Evolutionary conservation across 2,888 invertebrate genomes (phyloP), one percentile per base, ranked within the genome.

Genomic region (Tribolium freemani): DNA sequence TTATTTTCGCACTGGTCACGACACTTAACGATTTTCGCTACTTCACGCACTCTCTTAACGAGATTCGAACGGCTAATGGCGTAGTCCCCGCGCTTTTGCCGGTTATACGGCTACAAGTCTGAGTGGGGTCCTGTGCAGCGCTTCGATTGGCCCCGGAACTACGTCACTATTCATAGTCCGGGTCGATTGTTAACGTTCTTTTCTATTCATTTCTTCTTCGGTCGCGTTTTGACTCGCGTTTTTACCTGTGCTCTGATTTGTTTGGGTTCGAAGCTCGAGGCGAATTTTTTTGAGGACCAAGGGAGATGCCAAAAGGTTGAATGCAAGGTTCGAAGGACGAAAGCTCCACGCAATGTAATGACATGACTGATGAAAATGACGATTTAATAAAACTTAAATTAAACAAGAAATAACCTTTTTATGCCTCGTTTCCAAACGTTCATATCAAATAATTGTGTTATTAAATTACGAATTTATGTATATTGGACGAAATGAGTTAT

Each of bases 111-210:
- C 13, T 30, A n/a, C 69, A 66, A 57, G 58, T 56, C 53, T 69
- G 72, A 76, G 79, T 78, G 78, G 78, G 79, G 78, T 74, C 77
- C 76, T 73, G 75, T 74, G 68, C 64, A 53, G 72, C 54, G 69
- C 63, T 69, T 64, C 70, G 75, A 75, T 75, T 75, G 75, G 75
- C 72, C 72, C 71, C 72, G 72, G 75, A 75, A 75, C 73, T 57
- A 77, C 77, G 77, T 78, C 77, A 76, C 74, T 72, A 48, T 70
- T 67, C 54, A 71, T 68, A 74, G 77, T 76, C 76, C 76, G 74
- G 72, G 73, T 75, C 73, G 69, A 72, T 75, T 71, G 51, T 71
- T 69, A 48, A 31, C 44, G 63, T 31, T 31, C 46, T 71, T 38
- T 64, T 56, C 66, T 56, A 48, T 70, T 63, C 53, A 31, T 31